phyloP scores from a whole-genome alignment of 2,888 invertebrate genomes.

The Ommatoiulus sabulosus region DNA sequence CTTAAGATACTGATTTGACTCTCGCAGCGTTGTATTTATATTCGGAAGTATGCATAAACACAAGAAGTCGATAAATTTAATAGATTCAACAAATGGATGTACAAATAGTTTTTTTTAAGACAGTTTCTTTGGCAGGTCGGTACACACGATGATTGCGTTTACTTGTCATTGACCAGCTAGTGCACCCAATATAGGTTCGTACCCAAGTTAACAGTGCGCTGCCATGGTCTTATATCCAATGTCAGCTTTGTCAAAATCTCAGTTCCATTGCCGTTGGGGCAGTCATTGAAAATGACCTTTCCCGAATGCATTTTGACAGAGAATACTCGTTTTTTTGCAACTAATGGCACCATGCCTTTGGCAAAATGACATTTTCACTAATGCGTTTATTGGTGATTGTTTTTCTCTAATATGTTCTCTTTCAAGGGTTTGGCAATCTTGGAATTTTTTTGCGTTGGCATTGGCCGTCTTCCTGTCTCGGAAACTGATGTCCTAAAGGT shows the following conservation, averaged over 20 bases:
- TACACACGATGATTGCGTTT: not conserved
- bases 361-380: conserved; percentile 5
- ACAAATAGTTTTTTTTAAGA: not conserved
- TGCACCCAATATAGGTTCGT: too few relatives aligned
- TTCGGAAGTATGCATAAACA: not conserved
- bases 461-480: conserved; percentile 38
- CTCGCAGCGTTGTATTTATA: not conserved
- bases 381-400: conserved; percentile 47
- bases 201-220: too few relatives aligned
- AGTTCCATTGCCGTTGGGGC: not conserved
- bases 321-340: not conserved
- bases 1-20: not conserved
- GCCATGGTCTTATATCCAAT: not conserved
- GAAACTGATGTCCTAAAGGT: not conserved
- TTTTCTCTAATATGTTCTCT: not conserved
- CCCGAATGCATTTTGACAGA: not conserved
- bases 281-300: not conserved
- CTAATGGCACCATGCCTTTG: not conserved
- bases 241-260: not conserved
- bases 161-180: too few relatives aligned
- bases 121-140: not conserved
- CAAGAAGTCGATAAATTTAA: not conserved
- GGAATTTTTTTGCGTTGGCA: not conserved
- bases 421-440: conserved; percentile 15
- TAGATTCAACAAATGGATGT: not conserved